A percentile compares a stretch with the other conserved stretches of the same genome.
Evolutionary conservation across 2,113 vertebrate species (phyloP).

Genomic region (Chlorodrepanis virens): DNA sequence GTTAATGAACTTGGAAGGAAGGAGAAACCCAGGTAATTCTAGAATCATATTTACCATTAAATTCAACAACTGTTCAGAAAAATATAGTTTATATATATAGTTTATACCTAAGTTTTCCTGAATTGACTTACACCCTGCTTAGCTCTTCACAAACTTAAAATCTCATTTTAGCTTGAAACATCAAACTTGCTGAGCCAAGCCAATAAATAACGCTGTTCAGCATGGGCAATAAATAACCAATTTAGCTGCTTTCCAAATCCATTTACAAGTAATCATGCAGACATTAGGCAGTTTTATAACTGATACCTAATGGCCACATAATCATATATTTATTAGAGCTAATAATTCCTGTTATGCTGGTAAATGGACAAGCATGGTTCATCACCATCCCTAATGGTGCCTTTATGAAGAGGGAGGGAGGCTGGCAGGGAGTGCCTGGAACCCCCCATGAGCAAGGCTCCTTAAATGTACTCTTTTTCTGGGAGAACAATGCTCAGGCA

Average conservation of each 20-base stretch:
- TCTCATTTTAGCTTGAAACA: not conserved
- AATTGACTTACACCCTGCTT: not conserved
- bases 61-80: not conserved
- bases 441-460: not conserved
- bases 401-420: not conserved
- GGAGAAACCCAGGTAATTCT: not conserved
- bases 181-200: not conserved
- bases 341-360: not conserved
- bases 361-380: not conserved
- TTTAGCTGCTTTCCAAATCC: constrained; percentile 22
- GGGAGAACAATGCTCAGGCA: not conserved
- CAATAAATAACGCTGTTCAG: constrained; percentile 26
- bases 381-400: not conserved
- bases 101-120: not conserved
- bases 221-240: constrained; percentile 38
- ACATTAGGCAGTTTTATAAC: not conserved
- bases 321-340: constrained; percentile 37
- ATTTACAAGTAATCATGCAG: constrained; percentile 24
- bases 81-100: not conserved
- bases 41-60: not conserved
- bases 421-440: not conserved
- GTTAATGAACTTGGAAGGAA: not conserved
- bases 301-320: constrained; percentile 16
- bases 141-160: not conserved
- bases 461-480: not conserved